phyloP scores from a whole-genome alignment of 1,140 invertebrate genomes.

The Eciton burchellii region DNA sequence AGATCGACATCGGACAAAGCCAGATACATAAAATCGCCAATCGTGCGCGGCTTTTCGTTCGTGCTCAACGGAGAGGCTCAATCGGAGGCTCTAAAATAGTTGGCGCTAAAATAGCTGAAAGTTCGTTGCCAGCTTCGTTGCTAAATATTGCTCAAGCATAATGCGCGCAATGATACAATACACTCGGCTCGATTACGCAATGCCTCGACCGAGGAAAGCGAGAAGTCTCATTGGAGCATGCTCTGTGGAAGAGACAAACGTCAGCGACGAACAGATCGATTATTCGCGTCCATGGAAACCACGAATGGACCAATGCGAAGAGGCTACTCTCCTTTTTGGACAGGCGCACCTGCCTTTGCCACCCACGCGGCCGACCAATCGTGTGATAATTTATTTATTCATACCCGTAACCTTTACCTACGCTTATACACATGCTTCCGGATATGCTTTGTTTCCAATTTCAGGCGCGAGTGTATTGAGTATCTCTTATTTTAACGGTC shows the following conservation, averaged over 20 bases:
- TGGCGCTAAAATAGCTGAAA: not conserved
- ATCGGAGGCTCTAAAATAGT: not conserved
- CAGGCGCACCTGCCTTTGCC: slow-evolving; percentile 67
- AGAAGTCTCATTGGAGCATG: slow-evolving; percentile 74
- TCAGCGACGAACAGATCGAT: slow-evolving; percentile 82
- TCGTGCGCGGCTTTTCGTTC: not conserved
- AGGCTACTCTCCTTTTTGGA: slow-evolving; percentile 66
- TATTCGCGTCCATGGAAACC: slow-evolving; percentile 83
- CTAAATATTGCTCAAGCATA: not conserved
- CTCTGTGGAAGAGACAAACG: slow-evolving; percentile 76
- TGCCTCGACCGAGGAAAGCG: slow-evolving; percentile 19
- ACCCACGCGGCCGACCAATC: slow-evolving; percentile 18
- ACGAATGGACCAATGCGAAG: slow-evolving; percentile 80
- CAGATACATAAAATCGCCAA: no score
- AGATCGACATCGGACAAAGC: no score
- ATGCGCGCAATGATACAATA: slow-evolving; percentile 30
- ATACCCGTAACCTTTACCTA: not conserved
- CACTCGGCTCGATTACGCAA: slow-evolving; percentile 40
- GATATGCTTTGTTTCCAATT: not conserved
- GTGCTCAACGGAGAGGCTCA: not conserved
- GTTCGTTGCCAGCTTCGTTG: not conserved
- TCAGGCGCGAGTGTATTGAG: not conserved
- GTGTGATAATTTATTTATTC: slow-evolving; percentile 45
- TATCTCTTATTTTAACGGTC: not conserved
- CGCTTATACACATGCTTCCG: no score